Conservation (phyloP, 2,888 invertebrate genomes). For the Synanthedon myopaeformis region DNA sequence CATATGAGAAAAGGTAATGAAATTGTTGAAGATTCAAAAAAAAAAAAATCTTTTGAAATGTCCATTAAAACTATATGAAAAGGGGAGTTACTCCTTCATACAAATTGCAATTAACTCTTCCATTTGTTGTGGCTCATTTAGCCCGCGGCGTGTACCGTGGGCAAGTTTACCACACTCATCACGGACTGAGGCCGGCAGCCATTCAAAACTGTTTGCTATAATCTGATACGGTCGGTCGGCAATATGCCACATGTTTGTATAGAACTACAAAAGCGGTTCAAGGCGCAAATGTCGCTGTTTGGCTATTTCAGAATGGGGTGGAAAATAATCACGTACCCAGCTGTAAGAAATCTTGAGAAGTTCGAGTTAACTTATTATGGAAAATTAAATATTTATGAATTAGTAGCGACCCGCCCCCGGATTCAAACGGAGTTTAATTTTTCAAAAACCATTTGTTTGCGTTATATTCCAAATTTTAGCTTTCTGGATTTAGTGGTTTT, state of each 20-base stretch:
- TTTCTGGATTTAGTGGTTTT: no score
- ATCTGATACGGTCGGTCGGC: slow-evolving; percentile 46
- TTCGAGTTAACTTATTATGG: no score
- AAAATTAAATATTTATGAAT: no score
- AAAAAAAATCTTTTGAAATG: neutral
- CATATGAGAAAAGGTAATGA: no score
- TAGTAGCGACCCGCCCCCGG: no score
- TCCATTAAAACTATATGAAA: neutral
- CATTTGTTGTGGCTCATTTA: slow-evolving; percentile 24
- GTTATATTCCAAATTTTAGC: no score
- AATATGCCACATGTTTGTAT: slow-evolving; percentile 54
- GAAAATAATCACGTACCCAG: neutral
- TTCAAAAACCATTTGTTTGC: no score
- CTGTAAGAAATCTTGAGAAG: no score
- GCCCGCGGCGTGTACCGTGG: slow-evolving; percentile 16
- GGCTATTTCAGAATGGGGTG: neutral
- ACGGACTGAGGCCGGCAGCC: slow-evolving; percentile 17
- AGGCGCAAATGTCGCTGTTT: neutral
- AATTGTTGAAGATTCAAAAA: no score
- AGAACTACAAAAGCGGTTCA: slow-evolving; percentile 2
- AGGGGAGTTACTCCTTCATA: slow-evolving; percentile 20
- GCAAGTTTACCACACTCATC: slow-evolving; percentile 9
- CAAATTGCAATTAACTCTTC: slow-evolving; percentile 47
- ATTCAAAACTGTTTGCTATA: slow-evolving; percentile 49
- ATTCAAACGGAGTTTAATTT: no score